Evolutionary conservation across 1,140 invertebrate species (phyloP), one percentile per base, ranked within the genome.

Genomic region (Pseudomyrmex dendroicus): DNA sequence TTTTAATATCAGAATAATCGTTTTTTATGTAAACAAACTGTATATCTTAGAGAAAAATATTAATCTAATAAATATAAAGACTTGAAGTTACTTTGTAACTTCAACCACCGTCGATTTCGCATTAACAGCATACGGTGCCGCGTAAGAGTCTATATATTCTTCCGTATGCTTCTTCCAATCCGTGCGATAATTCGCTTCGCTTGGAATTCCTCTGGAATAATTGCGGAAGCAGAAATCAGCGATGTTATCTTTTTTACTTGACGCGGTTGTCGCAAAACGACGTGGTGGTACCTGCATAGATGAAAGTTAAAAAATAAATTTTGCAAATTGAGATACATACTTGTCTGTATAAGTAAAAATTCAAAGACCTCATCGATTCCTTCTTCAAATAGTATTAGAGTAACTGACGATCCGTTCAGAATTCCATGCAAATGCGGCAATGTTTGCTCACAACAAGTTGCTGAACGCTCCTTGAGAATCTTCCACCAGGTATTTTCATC

Each of bases 371-470:
- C 59, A 0, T 63, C 57, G 0, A 13, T 48, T 2, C 9, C 67
- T 20, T 88, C 87, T 44, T 87, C 86, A 2, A 80, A 17, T 25
- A 90, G 20, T 17, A 86, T 88, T 63, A 90, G 20, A 9, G 86
- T 88, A 44, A 90, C 84, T 35, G 64, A 73, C 5, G 82, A 52
- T 25, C 89, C 91, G 20, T 91, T 86, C 8, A 91, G 20, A 7
- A 83, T 54, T 13, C 89, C 90, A 12, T 91, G 91, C 13, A 91
- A 46, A 74, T 91, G 91, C 2, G 85, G 84, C 7, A 50, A 48
- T 15, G 83, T 85, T 57, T 85, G 82, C 0, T 86, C 66, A 35
- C 91, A 91, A 50, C 91, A 91, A 12, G 8, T 22, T n/a, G 72
- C 22, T 0, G 83, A 50, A n/a, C 62, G 70, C 0, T 78, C 54